phyloP scores from a whole-genome alignment of 2,888 invertebrate genomes.

The Rhynchonema sp. region DNA sequence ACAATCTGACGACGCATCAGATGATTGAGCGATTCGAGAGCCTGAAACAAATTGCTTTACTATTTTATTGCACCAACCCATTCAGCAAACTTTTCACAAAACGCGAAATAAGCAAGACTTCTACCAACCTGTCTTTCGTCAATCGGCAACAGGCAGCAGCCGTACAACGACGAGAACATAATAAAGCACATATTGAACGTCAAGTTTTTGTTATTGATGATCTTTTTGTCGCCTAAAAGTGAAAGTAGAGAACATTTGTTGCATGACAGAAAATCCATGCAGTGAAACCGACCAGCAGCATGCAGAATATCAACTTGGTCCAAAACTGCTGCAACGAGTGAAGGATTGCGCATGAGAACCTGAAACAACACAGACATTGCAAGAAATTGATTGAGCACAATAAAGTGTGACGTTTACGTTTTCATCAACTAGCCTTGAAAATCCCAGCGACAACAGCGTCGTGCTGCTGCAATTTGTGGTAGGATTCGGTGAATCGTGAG shows the following conservation, averaged over 20 bases:
- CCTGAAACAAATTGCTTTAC: not conserved
- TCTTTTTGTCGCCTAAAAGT: too few species aligned
- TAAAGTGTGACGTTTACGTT: too few species aligned
- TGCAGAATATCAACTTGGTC: constrained; percentile 42
- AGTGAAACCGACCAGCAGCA: not conserved
- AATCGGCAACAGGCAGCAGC: constrained; percentile 51
- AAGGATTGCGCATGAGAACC: constrained; percentile 42
- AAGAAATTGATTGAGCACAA: too few species aligned
- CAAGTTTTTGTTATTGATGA: not conserved
- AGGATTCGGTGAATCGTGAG: constrained; percentile 53
- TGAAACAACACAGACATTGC: too few species aligned
- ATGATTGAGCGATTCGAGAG: constrained; percentile 21
- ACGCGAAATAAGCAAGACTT: too few species aligned
- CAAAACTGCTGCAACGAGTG: constrained; percentile 48
- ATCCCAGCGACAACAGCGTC: constrained; percentile 48
- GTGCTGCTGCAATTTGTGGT: constrained; percentile 60
- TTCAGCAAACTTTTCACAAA: constrained; percentile 24
- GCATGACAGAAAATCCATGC: not conserved
- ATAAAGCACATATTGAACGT: constrained; percentile 30
- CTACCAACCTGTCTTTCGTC: constrained; percentile 52
- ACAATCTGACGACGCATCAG: constrained; percentile 52
- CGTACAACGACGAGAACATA: constrained; percentile 43
- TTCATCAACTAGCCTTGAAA: too few species aligned
- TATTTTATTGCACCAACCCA: constrained; percentile 22
- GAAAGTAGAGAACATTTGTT: too few species aligned